Conservation (phyloP, 2,888 invertebrate genomes). For the Drosophila hamatofila region DNA sequence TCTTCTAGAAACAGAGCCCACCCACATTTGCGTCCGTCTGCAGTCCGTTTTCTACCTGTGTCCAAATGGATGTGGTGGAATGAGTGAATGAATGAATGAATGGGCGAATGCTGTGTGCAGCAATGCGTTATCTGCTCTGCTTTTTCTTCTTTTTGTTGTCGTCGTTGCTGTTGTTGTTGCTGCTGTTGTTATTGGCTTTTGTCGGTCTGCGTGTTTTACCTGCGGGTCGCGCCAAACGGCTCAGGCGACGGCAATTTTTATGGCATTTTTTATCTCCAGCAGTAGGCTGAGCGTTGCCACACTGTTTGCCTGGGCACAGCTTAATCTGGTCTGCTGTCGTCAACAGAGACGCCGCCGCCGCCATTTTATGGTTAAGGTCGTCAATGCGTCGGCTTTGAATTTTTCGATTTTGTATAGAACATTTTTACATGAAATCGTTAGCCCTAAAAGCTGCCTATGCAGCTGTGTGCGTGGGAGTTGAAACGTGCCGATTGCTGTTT, state of each 20-base stretch:
- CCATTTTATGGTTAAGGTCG: conserved; percentile 75
- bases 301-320: conserved; percentile 41
- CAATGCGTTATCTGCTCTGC: conserved; percentile 50
- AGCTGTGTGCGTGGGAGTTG: conserved; percentile 42
- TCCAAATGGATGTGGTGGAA: conserved; percentile 38
- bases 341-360: conserved; percentile 24
- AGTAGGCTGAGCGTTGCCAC: conserved; percentile 37
- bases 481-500: conserved; percentile 72
- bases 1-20: conserved; percentile 61
- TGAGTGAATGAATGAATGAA: conserved; percentile 72
- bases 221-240: conserved; percentile 44
- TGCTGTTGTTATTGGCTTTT: conserved; percentile 57
- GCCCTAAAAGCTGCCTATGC: conserved; percentile 37
- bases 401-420: conserved; percentile 41
- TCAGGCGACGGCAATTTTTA: conserved; percentile 59
- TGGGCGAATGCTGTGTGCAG: conserved; percentile 71
- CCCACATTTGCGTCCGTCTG: conserved; percentile 71
- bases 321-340: conserved; percentile 47
- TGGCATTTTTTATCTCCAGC: conserved; percentile 70
- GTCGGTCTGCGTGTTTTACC: conserved; percentile 67
- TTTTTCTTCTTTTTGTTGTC: conserved; percentile 21
- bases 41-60: conserved; percentile 51
- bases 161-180: conserved; percentile 30
- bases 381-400: conserved; percentile 21
- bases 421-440: conserved; percentile 39